A percentile compares a stretch with the other conserved stretches of the same genome.
phyloP scores from a whole-genome alignment of 2,888 invertebrate species.

The Eupithecia vulgata region DNA sequence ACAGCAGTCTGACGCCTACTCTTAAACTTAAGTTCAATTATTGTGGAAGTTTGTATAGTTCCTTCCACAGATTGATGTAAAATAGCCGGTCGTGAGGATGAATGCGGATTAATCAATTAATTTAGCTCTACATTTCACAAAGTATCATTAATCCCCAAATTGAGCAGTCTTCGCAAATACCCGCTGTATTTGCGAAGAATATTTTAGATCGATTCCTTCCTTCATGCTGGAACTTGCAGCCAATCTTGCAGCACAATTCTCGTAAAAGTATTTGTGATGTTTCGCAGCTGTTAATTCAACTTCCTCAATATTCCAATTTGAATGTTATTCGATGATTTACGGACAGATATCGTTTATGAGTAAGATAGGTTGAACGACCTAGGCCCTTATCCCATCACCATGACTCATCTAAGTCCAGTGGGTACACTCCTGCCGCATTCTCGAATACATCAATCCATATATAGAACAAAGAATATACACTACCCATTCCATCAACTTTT shows the following conservation, averaged over 20 bases:
- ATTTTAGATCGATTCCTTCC: background rate
- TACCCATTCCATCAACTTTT: conserved; percentile 40
- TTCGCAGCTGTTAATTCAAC: background rate
- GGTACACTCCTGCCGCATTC: conserved; percentile 39
- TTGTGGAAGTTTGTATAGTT: background rate
- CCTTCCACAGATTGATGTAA: background rate
- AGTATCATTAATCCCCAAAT: background rate
- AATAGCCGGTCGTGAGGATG: background rate
- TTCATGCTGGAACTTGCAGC: background rate
- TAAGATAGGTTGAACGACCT: conserved; percentile 36
- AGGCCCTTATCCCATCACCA: conserved; percentile 37
- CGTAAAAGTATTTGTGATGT: background rate
- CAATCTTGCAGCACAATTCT: background rate
- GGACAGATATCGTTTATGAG: conserved; percentile 18
- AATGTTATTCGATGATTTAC: conserved; percentile 9
- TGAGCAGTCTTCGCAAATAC: too few relatives aligned
- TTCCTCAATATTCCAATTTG: background rate
- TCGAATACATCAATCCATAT: conserved; percentile 38
- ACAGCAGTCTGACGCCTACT: background rate
- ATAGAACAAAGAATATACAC: conserved; percentile 44
- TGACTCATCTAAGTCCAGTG: conserved; percentile 42
- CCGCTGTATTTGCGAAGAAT: background rate
- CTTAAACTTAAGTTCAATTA: background rate
- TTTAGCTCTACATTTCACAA: background rate
- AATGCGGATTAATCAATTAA: background rate